These are phyloP conservation scores for Kuschelorhynchus macadamiae DNA, from an alignment of 2,888 invertebrate species.

Conservation along the genomic window DNA sequence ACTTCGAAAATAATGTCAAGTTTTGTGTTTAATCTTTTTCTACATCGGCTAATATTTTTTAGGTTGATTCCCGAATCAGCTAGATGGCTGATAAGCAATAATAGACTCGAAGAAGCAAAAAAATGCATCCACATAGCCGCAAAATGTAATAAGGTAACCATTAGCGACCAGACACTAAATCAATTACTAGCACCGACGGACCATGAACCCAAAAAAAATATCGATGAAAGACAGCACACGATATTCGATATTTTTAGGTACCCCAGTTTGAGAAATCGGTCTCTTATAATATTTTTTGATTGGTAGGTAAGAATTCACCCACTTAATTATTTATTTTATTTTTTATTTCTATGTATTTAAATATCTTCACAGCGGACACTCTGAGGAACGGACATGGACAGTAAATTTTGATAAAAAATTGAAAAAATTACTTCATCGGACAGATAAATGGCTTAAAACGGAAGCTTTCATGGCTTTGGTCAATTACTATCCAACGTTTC, in stretches of 20 bases:
- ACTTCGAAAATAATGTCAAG: no score
- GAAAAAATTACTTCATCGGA: no score
- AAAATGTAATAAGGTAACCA: conserved; percentile 74
- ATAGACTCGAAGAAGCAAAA: conserved; percentile 75
- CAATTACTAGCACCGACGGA: conserved; percentile 47
- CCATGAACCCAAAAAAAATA: conserved; percentile 50
- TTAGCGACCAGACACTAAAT: conserved; percentile 72
- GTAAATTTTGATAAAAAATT: no score
- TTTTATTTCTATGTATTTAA: no score
- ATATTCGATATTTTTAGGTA: conserved; percentile 69
- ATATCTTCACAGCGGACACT: no score
- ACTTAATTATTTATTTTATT: no score
- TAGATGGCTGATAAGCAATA: conserved; percentile 79
- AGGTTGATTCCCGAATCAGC: conserved; percentile 81
- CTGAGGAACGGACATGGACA: no score
- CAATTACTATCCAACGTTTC: no score
- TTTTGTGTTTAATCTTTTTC: no score
- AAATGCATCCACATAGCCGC: conserved; percentile 75
- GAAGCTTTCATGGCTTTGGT: no score
- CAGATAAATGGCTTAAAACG: no score
- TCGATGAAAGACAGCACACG: conserved; percentile 68
- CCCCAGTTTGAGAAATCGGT: conserved; percentile 76
- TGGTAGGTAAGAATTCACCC: conserved; percentile 74
- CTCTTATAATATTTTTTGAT: conserved; percentile 79
- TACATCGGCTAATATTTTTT: no score